phyloP scores from a whole-genome alignment of 2,888 invertebrate species.

The Cetonia aurata region DNA sequence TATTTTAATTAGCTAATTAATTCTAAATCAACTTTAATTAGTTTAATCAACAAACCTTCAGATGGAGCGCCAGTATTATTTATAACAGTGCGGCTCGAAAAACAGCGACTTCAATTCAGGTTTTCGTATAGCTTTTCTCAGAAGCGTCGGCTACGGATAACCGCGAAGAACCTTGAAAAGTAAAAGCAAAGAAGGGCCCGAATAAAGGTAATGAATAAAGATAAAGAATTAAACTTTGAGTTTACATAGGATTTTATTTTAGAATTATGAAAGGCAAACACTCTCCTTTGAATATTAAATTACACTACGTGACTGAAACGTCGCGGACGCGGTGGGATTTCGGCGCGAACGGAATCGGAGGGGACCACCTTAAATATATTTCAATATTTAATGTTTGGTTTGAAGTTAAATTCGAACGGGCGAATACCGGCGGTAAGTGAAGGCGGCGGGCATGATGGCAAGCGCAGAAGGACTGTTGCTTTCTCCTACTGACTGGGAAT shows the following conservation, averaged over 20 bases:
- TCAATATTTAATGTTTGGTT: constrained; percentile 41
- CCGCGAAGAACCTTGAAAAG: constrained; percentile 33
- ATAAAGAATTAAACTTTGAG: constrained; percentile 34
- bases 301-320: constrained; percentile 28
- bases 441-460: neutral
- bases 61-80: neutral
- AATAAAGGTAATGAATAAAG: constrained; percentile 38
- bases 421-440: neutral
- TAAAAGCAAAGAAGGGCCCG: constrained; percentile 6
- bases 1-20: constrained; percentile 22
- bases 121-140: constrained; percentile 8
- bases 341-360: constrained; percentile 3
- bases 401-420: constrained; percentile 32
- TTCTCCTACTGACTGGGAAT: constrained; percentile 25
- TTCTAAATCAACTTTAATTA: constrained; percentile 18
- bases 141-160: constrained; percentile 4
- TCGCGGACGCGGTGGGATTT: neutral
- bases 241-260: constrained; percentile 38
- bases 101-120: neutral
- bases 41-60: constrained; percentile 13
- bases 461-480: constrained; percentile 39
- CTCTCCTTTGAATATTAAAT: constrained; percentile 36
- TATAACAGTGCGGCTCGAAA: neutral
- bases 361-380: constrained; percentile 34
- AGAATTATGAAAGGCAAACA: constrained; percentile 35